Conservation (phyloP, 2,888 invertebrate genomes). For the Sinohyriopsis cumingii region DNA sequence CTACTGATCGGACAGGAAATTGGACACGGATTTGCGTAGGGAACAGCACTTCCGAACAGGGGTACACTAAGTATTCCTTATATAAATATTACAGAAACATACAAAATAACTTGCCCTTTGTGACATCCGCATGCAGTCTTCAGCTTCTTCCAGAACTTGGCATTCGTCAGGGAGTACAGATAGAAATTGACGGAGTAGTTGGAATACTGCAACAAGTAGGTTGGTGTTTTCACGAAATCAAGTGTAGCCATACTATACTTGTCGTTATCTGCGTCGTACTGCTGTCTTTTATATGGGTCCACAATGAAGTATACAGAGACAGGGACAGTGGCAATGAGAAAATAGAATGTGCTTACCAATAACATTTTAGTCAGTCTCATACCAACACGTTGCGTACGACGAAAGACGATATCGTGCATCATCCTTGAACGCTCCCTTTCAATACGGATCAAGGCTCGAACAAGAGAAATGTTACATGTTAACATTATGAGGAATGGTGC, state of each 20-base stretch:
- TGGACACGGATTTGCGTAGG: no score
- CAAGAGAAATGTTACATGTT: slow-evolving; percentile 35
- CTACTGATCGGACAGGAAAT: no score
- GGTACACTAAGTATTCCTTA: no score
- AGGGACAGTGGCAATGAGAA: slow-evolving; percentile 40
- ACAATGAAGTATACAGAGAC: slow-evolving; percentile 37
- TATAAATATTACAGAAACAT: no score
- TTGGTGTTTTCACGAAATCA: slow-evolving; percentile 16
- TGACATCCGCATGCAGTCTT: slow-evolving; percentile 1
- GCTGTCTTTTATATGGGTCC: slow-evolving; percentile 17
- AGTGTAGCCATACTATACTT: neutral
- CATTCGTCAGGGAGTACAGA: slow-evolving; percentile 24
- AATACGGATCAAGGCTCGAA: slow-evolving; percentile 19
- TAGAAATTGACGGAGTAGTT: slow-evolving; percentile 30
- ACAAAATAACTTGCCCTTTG: slow-evolving; percentile 6
- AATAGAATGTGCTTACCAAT: slow-evolving; percentile 37
- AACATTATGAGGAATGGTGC: slow-evolving; percentile 41
- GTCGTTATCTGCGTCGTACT: neutral
- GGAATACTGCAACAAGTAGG: slow-evolving; percentile 25
- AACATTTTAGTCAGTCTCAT: slow-evolving; percentile 45
- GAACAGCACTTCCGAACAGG: no score
- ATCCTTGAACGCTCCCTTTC: slow-evolving; percentile 23
- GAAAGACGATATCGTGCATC: slow-evolving; percentile 15
- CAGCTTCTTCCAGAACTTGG: slow-evolving; percentile 14
- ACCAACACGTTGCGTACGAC: slow-evolving; percentile 20